A percentile compares a stretch with the other conserved stretches of the same genome.
These are phyloP conservation scores for Labia minor DNA, from an alignment of 2,888 invertebrate species.

Conservation along the genomic window DNA sequence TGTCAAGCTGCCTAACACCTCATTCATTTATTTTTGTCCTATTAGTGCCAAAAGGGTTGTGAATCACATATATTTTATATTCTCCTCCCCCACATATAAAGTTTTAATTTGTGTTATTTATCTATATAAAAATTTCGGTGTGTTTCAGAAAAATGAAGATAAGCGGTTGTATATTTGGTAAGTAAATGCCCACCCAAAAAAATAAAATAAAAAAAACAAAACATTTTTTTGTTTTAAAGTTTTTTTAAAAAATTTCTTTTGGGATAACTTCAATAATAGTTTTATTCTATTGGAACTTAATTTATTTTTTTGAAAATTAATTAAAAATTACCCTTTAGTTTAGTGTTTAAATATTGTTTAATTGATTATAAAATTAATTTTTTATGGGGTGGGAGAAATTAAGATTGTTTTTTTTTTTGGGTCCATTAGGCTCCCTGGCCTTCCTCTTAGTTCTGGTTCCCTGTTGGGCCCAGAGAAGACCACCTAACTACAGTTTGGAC, in stretches of 20 bases:
- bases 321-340: no score
- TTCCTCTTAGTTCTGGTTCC: background rate
- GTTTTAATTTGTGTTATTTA: background rate
- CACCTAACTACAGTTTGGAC: conserved; percentile 41
- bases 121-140: background rate
- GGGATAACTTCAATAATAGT: background rate
- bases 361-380: no score
- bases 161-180: background rate
- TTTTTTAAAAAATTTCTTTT: background rate
- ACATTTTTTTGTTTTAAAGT: background rate
- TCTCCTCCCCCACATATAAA: no score
- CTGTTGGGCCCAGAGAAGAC: conserved; percentile 35
- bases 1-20: no score
- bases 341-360: no score
- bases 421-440: conserved; percentile 14
- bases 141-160: conserved; percentile 13
- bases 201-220: background rate
- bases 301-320: no score
- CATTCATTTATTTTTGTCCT: no score
- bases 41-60: no score
- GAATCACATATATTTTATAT: no score
- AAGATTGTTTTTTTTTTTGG: background rate
- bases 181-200: background rate
- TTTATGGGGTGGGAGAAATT: no score
- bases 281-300: background rate